Base-by-base conservation (phyloP, 2,888 invertebrate species). In the Alentia gelatinosa region DNA sequence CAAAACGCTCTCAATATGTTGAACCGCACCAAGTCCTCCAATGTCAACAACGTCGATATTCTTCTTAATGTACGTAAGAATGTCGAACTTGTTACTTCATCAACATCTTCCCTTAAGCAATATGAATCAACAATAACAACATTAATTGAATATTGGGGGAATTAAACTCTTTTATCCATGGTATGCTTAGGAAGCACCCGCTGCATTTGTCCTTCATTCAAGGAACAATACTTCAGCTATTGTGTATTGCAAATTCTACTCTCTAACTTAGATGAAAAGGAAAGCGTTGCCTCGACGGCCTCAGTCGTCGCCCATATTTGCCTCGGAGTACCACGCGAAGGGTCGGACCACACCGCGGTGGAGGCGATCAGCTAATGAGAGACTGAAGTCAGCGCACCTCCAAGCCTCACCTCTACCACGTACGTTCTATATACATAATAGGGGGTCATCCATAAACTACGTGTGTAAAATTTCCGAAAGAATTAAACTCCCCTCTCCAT, bases 321-420 rank as follows among this genome's bases (percentile, higher is more conserved):
- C 93, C 19, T 93, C 95, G 30, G 94, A 94, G 35, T 95, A 94
- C 91, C 94, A 94, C 86, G 91, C 93, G n/a, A 93, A 92, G 47
- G 95, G 95, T 39, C 88, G 93, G 42, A 91, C 93, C 7, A 94
- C 93, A 91, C 95, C 95, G 30, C 23, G 42, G 39, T 4, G 79
- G 4, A 79, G 30, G 93, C 37, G 37, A 37, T 39, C 79, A 35
- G 37, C 79, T 19, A 79, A 26, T 9, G 79, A 74, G 74, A 26
- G 79, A 15, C 12, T 35, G 19, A 79, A 79, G 79, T 79, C 79
- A 7, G 79, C 79, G 4, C 35, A 39, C 19, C 68, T 68, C 26
- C 5, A 26, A 30, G 4, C n/a, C 33, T 68, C 68, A 30, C 68
- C 68, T 30, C 68, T 12, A 68, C 68, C 68, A 0, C 26, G 68